A percentile compares a stretch with the other conserved stretches of the same genome.
Evolutionary conservation across 2,797 vertebrate genomes (phyloP).

Genomic region (Mus minutoides): DNA sequence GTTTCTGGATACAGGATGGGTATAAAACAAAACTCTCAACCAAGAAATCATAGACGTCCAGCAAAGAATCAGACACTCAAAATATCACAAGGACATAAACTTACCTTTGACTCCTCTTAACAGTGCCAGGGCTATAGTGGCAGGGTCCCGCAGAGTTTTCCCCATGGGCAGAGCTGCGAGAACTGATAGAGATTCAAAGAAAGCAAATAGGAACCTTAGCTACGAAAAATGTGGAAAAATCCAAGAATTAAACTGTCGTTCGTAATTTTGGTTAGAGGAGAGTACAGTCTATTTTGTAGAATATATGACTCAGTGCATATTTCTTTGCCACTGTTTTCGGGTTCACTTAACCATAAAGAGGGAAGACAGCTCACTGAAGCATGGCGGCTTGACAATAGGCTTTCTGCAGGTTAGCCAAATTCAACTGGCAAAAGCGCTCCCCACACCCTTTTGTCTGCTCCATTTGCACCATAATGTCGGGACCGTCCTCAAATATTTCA

Average conservation of each 20-base stretch:
- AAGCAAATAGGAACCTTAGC: constrained; percentile 75
- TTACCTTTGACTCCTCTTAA: constrained; percentile 76
- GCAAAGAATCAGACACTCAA: constrained; percentile 64
- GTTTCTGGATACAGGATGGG: constrained; percentile 10
- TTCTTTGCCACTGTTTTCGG: constrained; percentile 82
- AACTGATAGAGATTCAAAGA: constrained; percentile 71
- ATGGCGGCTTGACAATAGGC: constrained; percentile 80
- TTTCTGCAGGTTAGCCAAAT: constrained; percentile 84
- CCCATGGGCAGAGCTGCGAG: constrained; percentile 54
- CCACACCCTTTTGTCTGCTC: constrained; percentile 74
- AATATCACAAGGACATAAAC: constrained; percentile 64
- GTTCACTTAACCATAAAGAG: constrained; percentile 85
- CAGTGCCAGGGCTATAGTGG: constrained; percentile 70
- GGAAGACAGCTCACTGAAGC: constrained; percentile 81
- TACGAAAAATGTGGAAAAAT: constrained; percentile 60
- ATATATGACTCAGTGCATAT: constrained; percentile 80
- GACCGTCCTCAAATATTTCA: constrained; percentile 76
- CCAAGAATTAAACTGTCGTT: constrained; percentile 79
- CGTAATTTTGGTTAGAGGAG: constrained; percentile 74
- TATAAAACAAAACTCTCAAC: constrained; percentile 49
- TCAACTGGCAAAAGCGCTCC: constrained; percentile 77
- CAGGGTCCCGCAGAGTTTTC: constrained; percentile 66
- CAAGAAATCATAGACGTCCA: constrained; percentile 50
- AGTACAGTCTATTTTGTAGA: constrained; percentile 78
- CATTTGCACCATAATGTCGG: constrained; percentile 76